Evolutionary conservation across 2,113 vertebrate species (phyloP).

Genomic region (Heliornis fulica): DNA sequence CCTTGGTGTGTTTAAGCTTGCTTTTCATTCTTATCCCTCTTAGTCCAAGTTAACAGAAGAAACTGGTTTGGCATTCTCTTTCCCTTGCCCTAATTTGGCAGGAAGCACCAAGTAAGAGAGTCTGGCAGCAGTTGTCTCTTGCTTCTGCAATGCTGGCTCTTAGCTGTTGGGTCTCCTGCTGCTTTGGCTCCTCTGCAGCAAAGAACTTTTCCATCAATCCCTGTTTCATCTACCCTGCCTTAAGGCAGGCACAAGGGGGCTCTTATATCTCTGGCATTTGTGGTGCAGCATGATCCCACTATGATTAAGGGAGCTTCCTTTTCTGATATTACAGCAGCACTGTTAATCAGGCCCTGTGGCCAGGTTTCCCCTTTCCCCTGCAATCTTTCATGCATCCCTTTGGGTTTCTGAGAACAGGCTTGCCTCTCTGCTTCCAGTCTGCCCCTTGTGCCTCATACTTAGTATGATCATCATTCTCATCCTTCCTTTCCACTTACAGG

Average conservation of each 20-base stretch:
- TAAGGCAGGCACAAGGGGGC: not conserved
- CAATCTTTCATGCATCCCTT: not conserved
- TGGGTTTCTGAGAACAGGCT: not conserved
- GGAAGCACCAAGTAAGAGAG: not conserved
- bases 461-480: not conserved
- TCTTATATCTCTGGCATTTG: not conserved
- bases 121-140: not conserved
- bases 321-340: not conserved
- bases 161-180: not conserved
- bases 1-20: not conserved
- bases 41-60: not conserved
- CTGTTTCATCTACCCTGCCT: not conserved
- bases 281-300: not conserved
- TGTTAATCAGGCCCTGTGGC: not conserved
- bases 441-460: not conserved
- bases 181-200: not conserved
- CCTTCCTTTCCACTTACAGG: not conserved
- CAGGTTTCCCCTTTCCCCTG: not conserved
- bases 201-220: not conserved
- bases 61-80: not conserved
- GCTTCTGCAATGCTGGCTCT: not conserved
- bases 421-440: not conserved
- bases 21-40: not conserved
- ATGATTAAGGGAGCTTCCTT: not conserved
- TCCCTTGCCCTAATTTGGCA: not conserved